Conservation (phyloP, 2,113 vertebrate species). For the Malurus cyaneus region DNA sequence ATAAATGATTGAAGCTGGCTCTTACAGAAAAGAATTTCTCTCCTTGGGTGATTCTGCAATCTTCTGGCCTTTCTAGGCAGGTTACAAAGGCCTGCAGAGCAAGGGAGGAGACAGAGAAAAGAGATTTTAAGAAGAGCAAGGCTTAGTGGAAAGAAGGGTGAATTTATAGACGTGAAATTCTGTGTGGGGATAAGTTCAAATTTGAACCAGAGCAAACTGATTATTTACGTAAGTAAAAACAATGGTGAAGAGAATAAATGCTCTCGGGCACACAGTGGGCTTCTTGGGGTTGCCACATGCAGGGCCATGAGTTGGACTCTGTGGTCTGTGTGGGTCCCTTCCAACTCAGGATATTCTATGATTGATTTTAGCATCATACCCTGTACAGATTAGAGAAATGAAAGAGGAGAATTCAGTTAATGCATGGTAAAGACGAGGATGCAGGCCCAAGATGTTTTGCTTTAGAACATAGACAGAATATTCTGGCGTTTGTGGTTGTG, state of each 20-base stretch:
- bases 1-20: neutral
- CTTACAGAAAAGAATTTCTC: neutral
- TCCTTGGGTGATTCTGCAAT: neutral
- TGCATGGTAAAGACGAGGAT: neutral
- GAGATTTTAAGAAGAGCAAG: neutral
- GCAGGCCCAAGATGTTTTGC: neutral
- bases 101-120: neutral
- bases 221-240: neutral
- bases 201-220: neutral
- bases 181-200: neutral
- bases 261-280: neutral
- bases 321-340: neutral
- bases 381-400: neutral
- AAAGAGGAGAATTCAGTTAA: neutral
- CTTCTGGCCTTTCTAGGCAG: neutral
- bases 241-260: neutral
- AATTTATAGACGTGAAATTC: neutral
- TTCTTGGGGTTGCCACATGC: neutral
- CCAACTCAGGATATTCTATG: accelerated
- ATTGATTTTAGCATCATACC: neutral
- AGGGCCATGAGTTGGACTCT: neutral
- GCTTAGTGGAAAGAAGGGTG: neutral
- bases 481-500: neutral
- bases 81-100: neutral
- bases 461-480: neutral